Percentiles rank a stretch among this genome's conserved stretches.
Conservation (phyloP, 2,797 vertebrate species). For the Uromys caudimaculatus region DNA sequence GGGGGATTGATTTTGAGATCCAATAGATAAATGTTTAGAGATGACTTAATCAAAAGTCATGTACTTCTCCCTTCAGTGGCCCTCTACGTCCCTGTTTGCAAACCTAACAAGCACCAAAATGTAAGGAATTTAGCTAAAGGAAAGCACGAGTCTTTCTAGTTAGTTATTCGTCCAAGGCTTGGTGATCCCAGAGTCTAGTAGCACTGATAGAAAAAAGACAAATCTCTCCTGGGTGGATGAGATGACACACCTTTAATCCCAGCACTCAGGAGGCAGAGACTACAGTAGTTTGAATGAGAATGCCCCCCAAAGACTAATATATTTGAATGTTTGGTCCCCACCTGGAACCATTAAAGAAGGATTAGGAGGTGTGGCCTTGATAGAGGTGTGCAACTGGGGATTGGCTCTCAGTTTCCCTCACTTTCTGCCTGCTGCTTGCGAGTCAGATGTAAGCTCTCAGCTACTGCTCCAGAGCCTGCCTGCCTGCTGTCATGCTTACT, state of each 20-base stretch:
- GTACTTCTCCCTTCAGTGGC: neutral
- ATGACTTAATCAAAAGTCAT: neutral
- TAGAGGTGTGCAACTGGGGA: neutral
- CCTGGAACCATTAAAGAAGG: neutral
- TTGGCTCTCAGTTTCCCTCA: neutral
- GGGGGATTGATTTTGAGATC: neutral
- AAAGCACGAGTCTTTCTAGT: conserved; percentile 35
- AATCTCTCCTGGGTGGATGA: neutral
- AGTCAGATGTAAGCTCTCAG: neutral
- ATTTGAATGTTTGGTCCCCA: neutral
- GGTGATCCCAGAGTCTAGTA: neutral
- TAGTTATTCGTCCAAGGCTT: conserved; percentile 25
- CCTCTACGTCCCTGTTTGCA: conserved; percentile 22
- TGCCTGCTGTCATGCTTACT: neutral
- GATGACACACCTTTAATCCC: neutral
- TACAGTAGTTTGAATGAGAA: neutral
- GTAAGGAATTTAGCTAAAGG: neutral
- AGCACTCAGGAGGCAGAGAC: neutral
- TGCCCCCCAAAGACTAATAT: neutral
- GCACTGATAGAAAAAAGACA: conserved; percentile 17
- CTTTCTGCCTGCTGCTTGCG: neutral
- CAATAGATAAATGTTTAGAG: conserved; percentile 18
- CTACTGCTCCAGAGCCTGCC: neutral
- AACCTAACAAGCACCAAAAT: neutral
- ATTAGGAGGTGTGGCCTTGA: neutral